phyloP scores from a whole-genome alignment of 2,888 invertebrate genomes.

The Athalia cordata region DNA sequence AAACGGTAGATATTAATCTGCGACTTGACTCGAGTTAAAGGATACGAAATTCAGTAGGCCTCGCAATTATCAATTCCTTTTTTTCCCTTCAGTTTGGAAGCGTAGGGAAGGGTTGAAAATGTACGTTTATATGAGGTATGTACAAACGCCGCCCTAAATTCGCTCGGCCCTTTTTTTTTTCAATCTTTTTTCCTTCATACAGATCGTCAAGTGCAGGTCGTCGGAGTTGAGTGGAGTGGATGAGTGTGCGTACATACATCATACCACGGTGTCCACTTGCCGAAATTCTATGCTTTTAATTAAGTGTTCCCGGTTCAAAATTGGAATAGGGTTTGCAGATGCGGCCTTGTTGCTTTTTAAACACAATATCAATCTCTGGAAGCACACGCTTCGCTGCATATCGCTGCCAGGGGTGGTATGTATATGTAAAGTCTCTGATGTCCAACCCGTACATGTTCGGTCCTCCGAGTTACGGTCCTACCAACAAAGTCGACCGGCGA shows the following conservation, averaged over 20 bases:
- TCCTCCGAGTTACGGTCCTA: conserved; percentile 20
- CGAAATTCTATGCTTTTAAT: conserved; percentile 42
- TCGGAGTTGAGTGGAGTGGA: too few species aligned
- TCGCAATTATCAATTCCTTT: too few species aligned
- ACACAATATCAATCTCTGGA: conserved; percentile 45
- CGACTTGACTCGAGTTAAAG: too few species aligned
- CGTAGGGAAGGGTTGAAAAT: too few species aligned
- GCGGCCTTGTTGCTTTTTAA: conserved; percentile 43
- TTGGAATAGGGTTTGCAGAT: conserved; percentile 39
- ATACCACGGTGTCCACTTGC: conserved; percentile 1
- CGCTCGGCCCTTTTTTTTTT: too few species aligned
- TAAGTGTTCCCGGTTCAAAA: conserved; percentile 29
- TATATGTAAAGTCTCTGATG: conserved; percentile 28
- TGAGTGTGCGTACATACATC: too few species aligned
- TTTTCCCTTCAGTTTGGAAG: too few species aligned
- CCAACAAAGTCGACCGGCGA: not conserved
- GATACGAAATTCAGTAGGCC: too few species aligned
- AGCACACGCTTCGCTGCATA: conserved; percentile 38
- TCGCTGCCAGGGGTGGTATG: conserved; percentile 28
- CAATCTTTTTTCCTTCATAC: too few species aligned
- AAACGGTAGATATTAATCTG: not conserved
- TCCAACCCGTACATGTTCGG: conserved; percentile 1
- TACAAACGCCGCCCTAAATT: too few species aligned
- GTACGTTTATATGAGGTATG: too few species aligned
- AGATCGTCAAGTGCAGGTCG: too few species aligned